These are phyloP conservation scores for Tuta absoluta DNA, from an alignment of 2,888 invertebrate genomes.

Conservation along the genomic window DNA sequence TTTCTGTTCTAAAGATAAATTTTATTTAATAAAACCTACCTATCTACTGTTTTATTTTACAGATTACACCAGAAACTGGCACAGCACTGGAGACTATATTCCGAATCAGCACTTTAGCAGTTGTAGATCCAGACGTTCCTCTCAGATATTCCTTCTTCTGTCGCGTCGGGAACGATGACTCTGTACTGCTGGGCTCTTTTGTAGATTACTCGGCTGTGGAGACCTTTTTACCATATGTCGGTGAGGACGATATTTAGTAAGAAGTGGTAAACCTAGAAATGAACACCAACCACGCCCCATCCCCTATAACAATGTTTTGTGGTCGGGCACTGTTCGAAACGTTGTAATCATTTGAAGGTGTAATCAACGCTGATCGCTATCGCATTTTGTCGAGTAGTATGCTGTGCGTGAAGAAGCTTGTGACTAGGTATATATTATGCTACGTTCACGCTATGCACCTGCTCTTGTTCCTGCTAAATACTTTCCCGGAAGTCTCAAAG, in stretches of 20 bases:
- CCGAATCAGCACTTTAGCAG: conserved; percentile 50
- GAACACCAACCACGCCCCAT: no score
- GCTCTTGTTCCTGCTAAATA: no score
- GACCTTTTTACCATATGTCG: conserved; percentile 53
- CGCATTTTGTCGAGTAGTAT: no score
- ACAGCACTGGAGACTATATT: conserved; percentile 58
- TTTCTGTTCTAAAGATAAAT: no score
- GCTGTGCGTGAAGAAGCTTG: no score
- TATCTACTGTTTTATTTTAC: conserved; percentile 7
- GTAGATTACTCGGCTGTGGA: conserved; percentile 53
- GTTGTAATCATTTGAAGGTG: no score
- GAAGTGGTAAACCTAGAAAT: background rate
- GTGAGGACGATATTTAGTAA: conserved; percentile 38
- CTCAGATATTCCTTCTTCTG: conserved; percentile 55
- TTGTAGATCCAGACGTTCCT: conserved; percentile 46
- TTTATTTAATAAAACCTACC: no score
- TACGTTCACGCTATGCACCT: no score
- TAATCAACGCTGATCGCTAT: no score
- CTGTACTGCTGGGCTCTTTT: conserved; percentile 48
- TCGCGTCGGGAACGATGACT: conserved; percentile 42
- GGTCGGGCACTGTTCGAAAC: background rate
- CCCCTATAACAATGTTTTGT: no score
- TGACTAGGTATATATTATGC: no score
- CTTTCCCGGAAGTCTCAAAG: no score
- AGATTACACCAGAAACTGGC: conserved; percentile 53